Evolutionary conservation across 2,797 vertebrate genomes (phyloP).

Genomic region (Prunella strophiata): DNA sequence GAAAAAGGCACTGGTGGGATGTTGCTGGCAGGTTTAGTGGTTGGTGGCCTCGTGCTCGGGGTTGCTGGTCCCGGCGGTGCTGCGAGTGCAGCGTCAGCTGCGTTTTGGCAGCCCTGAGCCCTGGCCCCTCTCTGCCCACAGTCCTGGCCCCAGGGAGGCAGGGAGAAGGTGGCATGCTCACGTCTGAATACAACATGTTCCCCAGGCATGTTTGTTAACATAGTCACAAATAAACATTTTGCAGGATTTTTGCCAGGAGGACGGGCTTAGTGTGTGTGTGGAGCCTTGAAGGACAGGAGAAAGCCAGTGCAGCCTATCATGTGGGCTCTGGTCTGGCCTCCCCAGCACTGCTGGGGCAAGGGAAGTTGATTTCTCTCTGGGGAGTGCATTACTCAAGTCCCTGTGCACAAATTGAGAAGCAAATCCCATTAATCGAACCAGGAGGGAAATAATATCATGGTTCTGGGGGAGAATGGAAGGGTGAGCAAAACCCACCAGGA

Average conservation of each 20-base stretch:
- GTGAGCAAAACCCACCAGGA: neutral
- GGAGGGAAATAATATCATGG: neutral
- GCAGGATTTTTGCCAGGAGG: constrained; percentile 1
- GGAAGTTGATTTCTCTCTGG: neutral
- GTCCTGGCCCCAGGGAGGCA: neutral
- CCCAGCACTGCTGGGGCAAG: neutral
- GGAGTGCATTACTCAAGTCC: neutral
- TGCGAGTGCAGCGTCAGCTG: neutral
- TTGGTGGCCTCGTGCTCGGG: neutral
- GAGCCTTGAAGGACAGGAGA: neutral
- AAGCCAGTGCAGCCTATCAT: neutral
- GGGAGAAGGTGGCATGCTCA: neutral
- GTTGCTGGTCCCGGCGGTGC: neutral
- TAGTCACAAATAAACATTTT: constrained; percentile 23
- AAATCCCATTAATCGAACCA: neutral
- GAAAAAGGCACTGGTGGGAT: neutral
- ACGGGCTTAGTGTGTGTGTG: neutral
- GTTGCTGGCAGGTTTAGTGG: neutral
- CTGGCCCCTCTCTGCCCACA: neutral
- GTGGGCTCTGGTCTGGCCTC: neutral
- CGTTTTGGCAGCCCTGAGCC: neutral
- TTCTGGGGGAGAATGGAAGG: neutral
- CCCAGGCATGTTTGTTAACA: constrained; percentile 17
- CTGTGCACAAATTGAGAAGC: neutral
- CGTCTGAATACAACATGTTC: constrained; percentile 11